Percentiles rank a stretch among this genome's conserved stretches.
phyloP scores from a whole-genome alignment of 1,140 invertebrate genomes.

The Euura lappo region DNA sequence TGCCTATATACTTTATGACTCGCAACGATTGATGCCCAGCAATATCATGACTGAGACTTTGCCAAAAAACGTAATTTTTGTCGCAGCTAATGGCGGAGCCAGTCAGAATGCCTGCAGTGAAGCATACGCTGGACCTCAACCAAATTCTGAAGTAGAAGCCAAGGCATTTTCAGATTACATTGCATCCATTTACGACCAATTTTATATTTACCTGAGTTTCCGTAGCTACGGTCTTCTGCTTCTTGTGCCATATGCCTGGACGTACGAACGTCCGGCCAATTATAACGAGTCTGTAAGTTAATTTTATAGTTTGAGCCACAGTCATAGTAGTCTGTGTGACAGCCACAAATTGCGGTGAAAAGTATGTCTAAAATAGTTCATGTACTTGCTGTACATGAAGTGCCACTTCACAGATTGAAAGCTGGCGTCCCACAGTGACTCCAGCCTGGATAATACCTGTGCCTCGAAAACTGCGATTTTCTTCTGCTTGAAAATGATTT shows the following conservation, averaged over 20 bases:
- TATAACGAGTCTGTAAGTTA: slow-evolving; percentile 62
- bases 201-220: slow-evolving; percentile 64
- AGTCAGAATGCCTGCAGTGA: slow-evolving; percentile 64
- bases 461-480: too few species aligned
- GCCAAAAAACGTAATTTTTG: not conserved
- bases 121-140: slow-evolving; percentile 67
- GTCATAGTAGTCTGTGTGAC: too few species aligned
- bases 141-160: slow-evolving; percentile 74
- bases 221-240: slow-evolving; percentile 68
- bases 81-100: slow-evolving; percentile 61
- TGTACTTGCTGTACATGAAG: too few species aligned
- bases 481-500: too few species aligned
- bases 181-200: slow-evolving; percentile 39
- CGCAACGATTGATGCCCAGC: not conserved
- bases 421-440: too few species aligned
- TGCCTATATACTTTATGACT: too few species aligned
- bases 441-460: too few species aligned
- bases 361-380: not conserved
- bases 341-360: too few species aligned
- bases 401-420: too few species aligned
- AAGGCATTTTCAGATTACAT: slow-evolving; percentile 60
- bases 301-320: slow-evolving; percentile 35
- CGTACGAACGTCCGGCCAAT: slow-evolving; percentile 56
- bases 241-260: slow-evolving; percentile 63
- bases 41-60: too few species aligned